Evolutionary conservation across 1,140 invertebrate genomes (phyloP).

Genomic region (Bombus turneri): DNA sequence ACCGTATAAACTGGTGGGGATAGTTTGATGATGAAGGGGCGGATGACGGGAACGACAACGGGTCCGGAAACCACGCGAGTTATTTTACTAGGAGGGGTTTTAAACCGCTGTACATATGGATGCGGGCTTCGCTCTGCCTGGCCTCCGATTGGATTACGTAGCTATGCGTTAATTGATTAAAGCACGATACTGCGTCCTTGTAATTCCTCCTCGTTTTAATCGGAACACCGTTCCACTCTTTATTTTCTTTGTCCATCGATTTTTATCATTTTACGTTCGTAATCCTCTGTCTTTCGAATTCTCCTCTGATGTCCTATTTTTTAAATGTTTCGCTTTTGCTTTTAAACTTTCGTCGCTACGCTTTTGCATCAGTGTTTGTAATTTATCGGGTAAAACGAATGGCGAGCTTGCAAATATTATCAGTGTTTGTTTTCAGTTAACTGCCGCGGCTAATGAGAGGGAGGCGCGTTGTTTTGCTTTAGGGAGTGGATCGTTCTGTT

Average conservation of each 20-base stretch:
- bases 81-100: constrained; percentile 64
- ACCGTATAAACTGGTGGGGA: not conserved
- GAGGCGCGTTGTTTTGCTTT: not conserved
- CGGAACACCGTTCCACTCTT: not conserved
- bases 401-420: constrained; percentile 1
- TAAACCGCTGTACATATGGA: constrained; percentile 73
- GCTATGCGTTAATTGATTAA: constrained; percentile 77
- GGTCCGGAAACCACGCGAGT: constrained; percentile 67
- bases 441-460: not conserved
- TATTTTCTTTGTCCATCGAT: no score
- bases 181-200: constrained; percentile 58
- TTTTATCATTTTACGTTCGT: no score
- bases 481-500: not conserved
- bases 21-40: constrained; percentile 32
- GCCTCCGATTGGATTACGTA: constrained; percentile 73
- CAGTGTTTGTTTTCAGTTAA: not conserved
- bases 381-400: not conserved
- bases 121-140: constrained; percentile 59
- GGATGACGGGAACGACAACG: constrained; percentile 41
- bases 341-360: not conserved
- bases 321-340: not conserved
- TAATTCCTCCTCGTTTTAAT: constrained; percentile 43
- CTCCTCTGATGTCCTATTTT: not conserved
- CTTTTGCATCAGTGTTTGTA: not conserved
- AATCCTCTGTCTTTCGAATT: not conserved